Percentiles rank a stretch among this genome's conserved stretches.
Conservation (phyloP, 2,797 vertebrate species). For the Sternarchorhynchus goeldii region DNA sequence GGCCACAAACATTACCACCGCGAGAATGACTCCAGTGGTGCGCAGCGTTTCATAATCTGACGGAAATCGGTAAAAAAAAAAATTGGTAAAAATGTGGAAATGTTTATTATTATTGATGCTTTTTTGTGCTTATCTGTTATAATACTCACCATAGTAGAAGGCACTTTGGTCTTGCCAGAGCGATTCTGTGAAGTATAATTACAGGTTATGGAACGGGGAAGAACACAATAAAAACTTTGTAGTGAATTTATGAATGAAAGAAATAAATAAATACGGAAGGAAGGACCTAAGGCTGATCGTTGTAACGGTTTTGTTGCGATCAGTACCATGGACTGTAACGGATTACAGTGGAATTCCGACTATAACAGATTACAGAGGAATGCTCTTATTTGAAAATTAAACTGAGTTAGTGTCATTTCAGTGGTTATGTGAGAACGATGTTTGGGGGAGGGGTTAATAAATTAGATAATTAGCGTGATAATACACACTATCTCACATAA, state of each 20-base stretch:
- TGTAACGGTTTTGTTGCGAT: neutral
- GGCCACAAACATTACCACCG: conserved; percentile 75
- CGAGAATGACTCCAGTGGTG: conserved; percentile 78
- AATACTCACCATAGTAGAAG: conserved; percentile 77
- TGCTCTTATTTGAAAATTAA: neutral
- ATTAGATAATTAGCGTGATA: neutral
- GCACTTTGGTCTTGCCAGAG: conserved; percentile 70
- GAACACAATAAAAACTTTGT: neutral
- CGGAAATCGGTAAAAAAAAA: conserved; percentile 28
- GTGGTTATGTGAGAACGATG: neutral
- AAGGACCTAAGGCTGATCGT: conserved; percentile 1
- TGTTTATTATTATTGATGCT: too few species aligned
- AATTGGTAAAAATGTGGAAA: too few species aligned
- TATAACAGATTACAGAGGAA: neutral
- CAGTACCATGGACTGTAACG: conserved; percentile 45
- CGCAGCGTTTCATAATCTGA: conserved; percentile 80
- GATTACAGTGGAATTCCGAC: neutral
- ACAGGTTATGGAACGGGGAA: neutral
- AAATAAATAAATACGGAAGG: neutral
- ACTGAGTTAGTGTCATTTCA: too few species aligned
- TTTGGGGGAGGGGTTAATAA: neutral
- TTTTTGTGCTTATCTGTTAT: conserved; percentile 11
- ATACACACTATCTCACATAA: neutral
- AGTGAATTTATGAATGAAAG: too few species aligned
- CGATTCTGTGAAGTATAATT: conserved; percentile 62